Evolutionary conservation across 1,140 invertebrate species (phyloP), one percentile per base, ranked within the genome.

Genomic region (Vanessa atalanta): DNA sequence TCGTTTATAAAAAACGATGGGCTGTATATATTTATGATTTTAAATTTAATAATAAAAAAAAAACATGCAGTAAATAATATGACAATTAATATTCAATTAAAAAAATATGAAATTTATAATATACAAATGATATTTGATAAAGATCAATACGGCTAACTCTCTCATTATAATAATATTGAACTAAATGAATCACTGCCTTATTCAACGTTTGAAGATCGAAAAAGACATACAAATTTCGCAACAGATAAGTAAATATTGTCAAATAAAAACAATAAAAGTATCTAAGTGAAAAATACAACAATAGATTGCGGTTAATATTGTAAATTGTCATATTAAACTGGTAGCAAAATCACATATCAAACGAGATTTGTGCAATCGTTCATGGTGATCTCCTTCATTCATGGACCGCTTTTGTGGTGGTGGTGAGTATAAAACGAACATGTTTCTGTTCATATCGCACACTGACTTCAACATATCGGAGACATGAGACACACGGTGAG

Each of bases 401-500:
- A 72, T 67, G 68, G 72, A 31, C 65, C 65, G 65, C 65, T 65
- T 47, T 53, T 70, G 63, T 73, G 83, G 90, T 78, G 88, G 88
- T 87, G 90, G 88, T 61, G 65, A 63, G 71, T 90, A 90, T 91
- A 92, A 86, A 90, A 76, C 77, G 55, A 70, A 76, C 61, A 70
- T 72, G 70, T 55, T 63, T 48, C 60, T 72, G 64, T 76, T 66
- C 65, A 75, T 78, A 61, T 78, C 81, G 83, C 86, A 89, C 88
- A 88, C 81, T 85, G 76, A 77, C 78, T 72, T 77, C 77, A 77
- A 70, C 77, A 83, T 64, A 72, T 60, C 76, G 72, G 78, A 80
- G 76, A 75, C 85, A 93, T 93, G 90, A 88, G 82, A 81, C 84
- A 79, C 76, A 87, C 85, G 88, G 90, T 93, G 78, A 91, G 90